These are phyloP conservation scores for Volucella zonaria DNA, from an alignment of 2,888 invertebrate genomes.

Conservation along the genomic window DNA sequence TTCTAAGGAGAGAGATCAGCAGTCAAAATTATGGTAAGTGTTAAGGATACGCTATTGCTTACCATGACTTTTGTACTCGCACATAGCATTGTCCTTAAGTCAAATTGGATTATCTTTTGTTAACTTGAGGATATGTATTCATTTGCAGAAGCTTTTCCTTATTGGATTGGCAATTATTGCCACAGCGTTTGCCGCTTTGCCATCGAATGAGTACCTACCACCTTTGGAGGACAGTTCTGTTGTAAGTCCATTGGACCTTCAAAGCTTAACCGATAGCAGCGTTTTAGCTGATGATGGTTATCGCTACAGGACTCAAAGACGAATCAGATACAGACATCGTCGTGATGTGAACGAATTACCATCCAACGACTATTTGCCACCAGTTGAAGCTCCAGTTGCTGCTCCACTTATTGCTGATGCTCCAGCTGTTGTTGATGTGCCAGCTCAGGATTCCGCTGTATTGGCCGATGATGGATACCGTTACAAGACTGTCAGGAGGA, in stretches of 20 bases:
- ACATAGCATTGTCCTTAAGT: not conserved
- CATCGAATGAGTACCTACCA: slow-evolving; percentile 78
- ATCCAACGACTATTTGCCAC: slow-evolving; percentile 65
- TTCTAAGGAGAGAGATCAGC: slow-evolving; percentile 64
- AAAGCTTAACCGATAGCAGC: slow-evolving; percentile 49
- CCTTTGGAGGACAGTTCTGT: slow-evolving; percentile 56
- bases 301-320: slow-evolving; percentile 66
- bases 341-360: slow-evolving; percentile 70
- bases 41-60: slow-evolving; percentile 3
- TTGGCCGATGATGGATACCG: slow-evolving; percentile 73
- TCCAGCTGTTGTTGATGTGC: slow-evolving; percentile 36
- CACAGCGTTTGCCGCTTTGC: slow-evolving; percentile 80
- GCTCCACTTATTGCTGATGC: slow-evolving; percentile 38
- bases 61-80: not conserved
- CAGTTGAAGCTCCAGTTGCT: slow-evolving; percentile 30
- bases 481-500: slow-evolving; percentile 69
- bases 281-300: slow-evolving; percentile 72
- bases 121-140: slow-evolving; percentile 12
- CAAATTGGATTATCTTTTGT: slow-evolving; percentile 23
- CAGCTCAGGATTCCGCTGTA: slow-evolving; percentile 49
- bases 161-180: slow-evolving; percentile 75
- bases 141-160: slow-evolving; percentile 63
- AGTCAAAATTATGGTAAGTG: slow-evolving; percentile 59
- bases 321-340: slow-evolving; percentile 64
- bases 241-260: slow-evolving; percentile 55